Evolutionary conservation across 2,113 vertebrate species (phyloP).

Genomic region (Corythornis vintsioides): DNA sequence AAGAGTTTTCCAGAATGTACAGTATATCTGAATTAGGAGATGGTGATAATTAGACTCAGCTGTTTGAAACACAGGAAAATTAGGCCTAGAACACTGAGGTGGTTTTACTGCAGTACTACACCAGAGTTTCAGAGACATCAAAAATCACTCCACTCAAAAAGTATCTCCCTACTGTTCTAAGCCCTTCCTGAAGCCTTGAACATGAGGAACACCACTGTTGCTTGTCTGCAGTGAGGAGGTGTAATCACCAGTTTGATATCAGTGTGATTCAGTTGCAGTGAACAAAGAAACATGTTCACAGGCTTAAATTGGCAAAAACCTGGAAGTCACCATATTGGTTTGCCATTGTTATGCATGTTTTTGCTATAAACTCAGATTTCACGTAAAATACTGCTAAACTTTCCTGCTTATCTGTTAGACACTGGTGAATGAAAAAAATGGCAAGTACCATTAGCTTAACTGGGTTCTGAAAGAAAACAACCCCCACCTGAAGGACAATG

Average conservation of each 20-base stretch:
- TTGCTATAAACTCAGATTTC: neutral
- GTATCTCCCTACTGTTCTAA: neutral
- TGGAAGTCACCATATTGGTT: neutral
- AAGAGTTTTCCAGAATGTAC: neutral
- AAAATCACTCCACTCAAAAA: neutral
- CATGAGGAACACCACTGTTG: neutral
- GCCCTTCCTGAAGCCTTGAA: neutral
- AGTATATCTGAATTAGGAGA: neutral
- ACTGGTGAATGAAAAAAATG: neutral
- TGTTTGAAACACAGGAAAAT: neutral
- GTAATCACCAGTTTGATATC: neutral
- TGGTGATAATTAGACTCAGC: neutral
- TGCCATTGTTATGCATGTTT: neutral
- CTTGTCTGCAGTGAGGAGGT: neutral
- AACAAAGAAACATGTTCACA: neutral
- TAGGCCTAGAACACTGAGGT: neutral
- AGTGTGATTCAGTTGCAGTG: neutral
- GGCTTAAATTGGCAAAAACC: neutral
- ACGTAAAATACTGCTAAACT: neutral
- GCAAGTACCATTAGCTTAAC: neutral
- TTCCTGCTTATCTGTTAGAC: neutral
- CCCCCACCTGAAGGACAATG: neutral
- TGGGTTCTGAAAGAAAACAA: neutral
- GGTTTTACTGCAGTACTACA: neutral
- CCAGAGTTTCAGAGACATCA: neutral